These are phyloP conservation scores for Phyllotreta striolata DNA, from an alignment of 2,888 invertebrate genomes.

Conservation along the genomic window DNA sequence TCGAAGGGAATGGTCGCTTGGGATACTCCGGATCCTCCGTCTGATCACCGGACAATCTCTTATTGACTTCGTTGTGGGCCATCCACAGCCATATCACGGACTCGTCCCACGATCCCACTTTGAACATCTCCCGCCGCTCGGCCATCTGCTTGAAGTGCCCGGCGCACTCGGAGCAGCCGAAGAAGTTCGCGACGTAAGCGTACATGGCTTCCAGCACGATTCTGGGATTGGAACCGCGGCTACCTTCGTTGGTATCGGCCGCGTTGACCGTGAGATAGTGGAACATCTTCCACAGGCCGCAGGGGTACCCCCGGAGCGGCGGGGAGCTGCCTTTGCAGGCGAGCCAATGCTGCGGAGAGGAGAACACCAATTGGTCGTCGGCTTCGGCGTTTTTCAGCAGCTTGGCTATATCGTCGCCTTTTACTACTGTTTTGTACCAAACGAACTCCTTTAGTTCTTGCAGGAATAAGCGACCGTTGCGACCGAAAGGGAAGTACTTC, in stretches of 20 bases:
- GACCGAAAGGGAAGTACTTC: conserved; percentile 81
- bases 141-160: conserved; percentile 91
- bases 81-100: conserved; percentile 93
- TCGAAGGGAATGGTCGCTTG: conserved; percentile 87
- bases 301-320: conserved; percentile 86
- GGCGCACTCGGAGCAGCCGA: conserved; percentile 92
- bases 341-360: conserved; percentile 70
- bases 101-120: conserved; percentile 75
- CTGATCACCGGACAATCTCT: conserved; percentile 81
- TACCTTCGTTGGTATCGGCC: conserved; percentile 56
- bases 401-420: conserved; percentile 69
- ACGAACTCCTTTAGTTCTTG: conserved; percentile 67
- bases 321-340: conserved; percentile 83
- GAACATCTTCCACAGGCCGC: conserved; percentile 94
- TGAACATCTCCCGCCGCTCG: conserved; percentile 70
- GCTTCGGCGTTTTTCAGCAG: conserved; percentile 64
- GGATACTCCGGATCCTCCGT: conserved; percentile 92
- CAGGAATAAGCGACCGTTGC: conserved; percentile 72
- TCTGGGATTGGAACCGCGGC: conserved; percentile 63
- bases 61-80: conserved; percentile 93
- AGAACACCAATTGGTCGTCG: conserved; percentile 66
- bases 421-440: conserved; percentile 62
- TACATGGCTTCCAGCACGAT: conserved; percentile 83
- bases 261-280: conserved; percentile 90
- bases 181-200: conserved; percentile 89